Conservation (phyloP, 2,797 vertebrate species). For the Bovichtus variegatus region DNA sequence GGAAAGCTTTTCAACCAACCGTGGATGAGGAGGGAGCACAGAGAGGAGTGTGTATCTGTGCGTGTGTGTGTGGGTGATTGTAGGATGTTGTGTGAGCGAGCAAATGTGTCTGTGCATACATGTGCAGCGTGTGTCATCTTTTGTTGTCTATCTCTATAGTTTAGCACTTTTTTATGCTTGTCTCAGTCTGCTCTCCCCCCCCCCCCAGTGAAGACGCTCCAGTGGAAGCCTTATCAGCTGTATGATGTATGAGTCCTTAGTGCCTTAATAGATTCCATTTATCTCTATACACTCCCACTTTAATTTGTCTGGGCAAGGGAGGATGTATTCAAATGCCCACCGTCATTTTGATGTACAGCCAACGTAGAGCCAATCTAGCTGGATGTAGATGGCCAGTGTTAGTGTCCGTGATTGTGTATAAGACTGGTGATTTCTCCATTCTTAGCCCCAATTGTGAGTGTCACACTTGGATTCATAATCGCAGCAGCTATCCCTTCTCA, state of each 20-base stretch:
- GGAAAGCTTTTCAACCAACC: conserved; percentile 77
- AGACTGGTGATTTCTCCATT: conserved; percentile 49
- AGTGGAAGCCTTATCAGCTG: conserved; percentile 79
- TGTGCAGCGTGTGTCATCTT: conserved; percentile 42
- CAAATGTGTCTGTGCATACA: conserved; percentile 42
- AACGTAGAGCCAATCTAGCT: conserved; percentile 27
- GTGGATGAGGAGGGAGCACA: conserved; percentile 61
- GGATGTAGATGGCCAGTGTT: conserved; percentile 16
- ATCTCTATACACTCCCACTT: conserved; percentile 82
- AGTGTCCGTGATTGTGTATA: conserved; percentile 13
- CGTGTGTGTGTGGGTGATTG: conserved; percentile 4
- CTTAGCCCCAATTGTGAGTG: conserved; percentile 21
- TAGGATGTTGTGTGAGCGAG: conserved; percentile 33
- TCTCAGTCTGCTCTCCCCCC: conserved; percentile 52
- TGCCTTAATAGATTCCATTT: conserved; percentile 84
- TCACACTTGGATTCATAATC: conserved; percentile 29
- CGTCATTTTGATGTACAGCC: conserved; percentile 80
- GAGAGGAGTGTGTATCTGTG: conserved; percentile 12
- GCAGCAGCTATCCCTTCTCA: background rate
- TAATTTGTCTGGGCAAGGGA: conserved; percentile 79
- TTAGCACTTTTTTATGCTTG: conserved; percentile 41
- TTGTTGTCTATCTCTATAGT: conserved; percentile 44
- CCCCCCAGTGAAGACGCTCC: conserved; percentile 69
- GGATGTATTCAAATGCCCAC: conserved; percentile 81
- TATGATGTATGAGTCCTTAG: conserved; percentile 84